Percentiles rank a stretch among this genome's conserved stretches.
These are phyloP conservation scores for Tricholaema leucomelas DNA, from an alignment of 2,113 vertebrate genomes.

Conservation along the genomic window DNA sequence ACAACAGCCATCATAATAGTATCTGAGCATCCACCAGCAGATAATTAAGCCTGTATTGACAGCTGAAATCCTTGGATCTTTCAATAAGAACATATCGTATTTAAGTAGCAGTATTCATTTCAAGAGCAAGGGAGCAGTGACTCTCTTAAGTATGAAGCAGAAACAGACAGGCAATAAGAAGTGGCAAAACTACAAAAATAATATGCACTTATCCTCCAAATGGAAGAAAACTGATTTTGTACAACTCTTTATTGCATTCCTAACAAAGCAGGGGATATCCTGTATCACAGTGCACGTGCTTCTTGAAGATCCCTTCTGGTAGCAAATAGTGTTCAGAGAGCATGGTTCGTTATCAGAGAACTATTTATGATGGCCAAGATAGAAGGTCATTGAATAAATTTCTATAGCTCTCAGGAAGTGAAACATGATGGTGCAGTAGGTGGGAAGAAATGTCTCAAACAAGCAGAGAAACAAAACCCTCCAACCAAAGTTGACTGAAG, in stretches of 20 bases:
- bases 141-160: neutral
- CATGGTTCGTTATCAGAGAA: conserved; percentile 59
- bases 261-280: conserved; percentile 57
- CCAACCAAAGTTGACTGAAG: conserved; percentile 27
- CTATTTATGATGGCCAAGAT: conserved; percentile 58
- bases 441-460: conserved; percentile 61
- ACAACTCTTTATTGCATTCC: conserved; percentile 43
- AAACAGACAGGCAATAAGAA: conserved; percentile 24
- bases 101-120: conserved; percentile 45
- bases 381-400: conserved; percentile 52
- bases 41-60: conserved; percentile 56
- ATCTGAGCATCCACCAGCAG: conserved; percentile 37
- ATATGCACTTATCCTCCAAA: conserved; percentile 12
- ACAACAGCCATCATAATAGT: neutral
- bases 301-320: conserved; percentile 56
- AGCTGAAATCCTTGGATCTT: conserved; percentile 60
- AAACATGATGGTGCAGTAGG: neutral
- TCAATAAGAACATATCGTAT: conserved; percentile 17
- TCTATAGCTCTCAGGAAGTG: conserved; percentile 53
- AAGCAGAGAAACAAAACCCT: conserved; percentile 37
- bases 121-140: conserved; percentile 42
- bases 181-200: conserved; percentile 15
- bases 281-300: conserved; percentile 45
- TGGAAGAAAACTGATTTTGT: conserved; percentile 34
- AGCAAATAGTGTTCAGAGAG: conserved; percentile 38